Evolutionary conservation across 2,113 vertebrate genomes (phyloP).

Genomic region (Agapornis roseicollis): DNA sequence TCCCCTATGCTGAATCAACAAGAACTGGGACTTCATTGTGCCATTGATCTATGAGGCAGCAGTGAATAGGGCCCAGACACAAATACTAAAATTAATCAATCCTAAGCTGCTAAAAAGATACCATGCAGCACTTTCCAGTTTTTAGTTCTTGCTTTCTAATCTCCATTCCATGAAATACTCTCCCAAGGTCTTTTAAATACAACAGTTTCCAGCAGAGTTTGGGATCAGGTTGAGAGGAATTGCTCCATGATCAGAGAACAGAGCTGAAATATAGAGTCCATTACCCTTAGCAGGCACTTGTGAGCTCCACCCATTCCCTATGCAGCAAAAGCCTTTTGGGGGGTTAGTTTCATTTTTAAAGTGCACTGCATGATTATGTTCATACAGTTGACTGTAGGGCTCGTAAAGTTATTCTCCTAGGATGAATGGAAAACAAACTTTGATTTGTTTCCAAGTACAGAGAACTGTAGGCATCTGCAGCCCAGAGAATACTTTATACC

Average conservation of each 20-base stretch:
- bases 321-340: not conserved
- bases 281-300: not conserved
- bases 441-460: not conserved
- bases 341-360: not conserved
- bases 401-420: not conserved
- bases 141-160: conserved; percentile 44
- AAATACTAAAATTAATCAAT: conserved; percentile 46
- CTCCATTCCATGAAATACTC: not conserved
- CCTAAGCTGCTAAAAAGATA: conserved; percentile 36
- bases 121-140: not conserved
- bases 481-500: not conserved
- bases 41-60: conserved; percentile 28
- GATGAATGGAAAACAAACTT: not conserved
- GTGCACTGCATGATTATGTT: not conserved
- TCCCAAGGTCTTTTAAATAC: conserved; percentile 27
- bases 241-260: not conserved
- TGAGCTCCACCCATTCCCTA: not conserved
- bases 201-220: not conserved
- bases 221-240: conserved; percentile 6
- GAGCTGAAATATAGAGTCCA: not conserved
- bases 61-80: not conserved
- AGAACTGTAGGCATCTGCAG: not conserved
- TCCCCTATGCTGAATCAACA: conserved; percentile 51
- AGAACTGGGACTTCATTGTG: conserved; percentile 29
- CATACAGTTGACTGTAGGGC: not conserved